Base-by-base conservation (phyloP, 1,140 invertebrate species). In the Trialeurodes vaporariorum region DNA sequence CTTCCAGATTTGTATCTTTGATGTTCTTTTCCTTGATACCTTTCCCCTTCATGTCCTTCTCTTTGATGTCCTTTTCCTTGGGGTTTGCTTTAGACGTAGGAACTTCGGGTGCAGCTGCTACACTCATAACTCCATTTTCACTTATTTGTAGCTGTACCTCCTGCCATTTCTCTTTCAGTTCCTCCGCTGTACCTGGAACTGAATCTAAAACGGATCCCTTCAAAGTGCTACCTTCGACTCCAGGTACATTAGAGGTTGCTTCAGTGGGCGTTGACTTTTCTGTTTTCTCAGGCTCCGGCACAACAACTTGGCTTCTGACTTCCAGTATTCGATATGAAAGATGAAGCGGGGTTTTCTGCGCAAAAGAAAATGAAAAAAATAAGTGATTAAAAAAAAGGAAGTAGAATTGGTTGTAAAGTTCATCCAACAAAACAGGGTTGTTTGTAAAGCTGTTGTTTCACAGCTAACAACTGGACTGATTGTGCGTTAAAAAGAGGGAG, bases 111-210 rank as follows among this genome's bases (percentile, higher is more conserved):
- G 66, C 58, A 34, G 61, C 65, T 34, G 66, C 63, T 17, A 85
- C 83, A 74, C 84, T 85, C 81, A 87, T 87, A 24, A 86, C 83
- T 26, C 86, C 86, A 67, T 83, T 86, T 75, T 88, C 86, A 67
- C 85, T 87, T 66, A 87, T 87, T 73, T 85, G 81, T 21, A 88
- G 74, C 69, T 87, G 85, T 40, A 87, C 86, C 75, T 87, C 86
- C 72, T 86, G 86, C 81, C 84, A 85, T 59, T 70, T 70, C 17
- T 67, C 66, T 63, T 17, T 24, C 17, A 34, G 25, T 24, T 66
- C 68, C 40, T 66, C 65, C 34, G 67, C 34, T 63, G 69, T 65
- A 58, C 61, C 34, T 12, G 25, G 21, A 59, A 25, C 24, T 34
- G 58, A 12, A 69, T 67, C 67, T 65, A 34, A 24, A 22, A 2